Percentiles rank a stretch among this genome's conserved stretches.
Evolutionary conservation across 2,113 vertebrate genomes (phyloP).

Genomic region (Campylorhamphus procurvoides): DNA sequence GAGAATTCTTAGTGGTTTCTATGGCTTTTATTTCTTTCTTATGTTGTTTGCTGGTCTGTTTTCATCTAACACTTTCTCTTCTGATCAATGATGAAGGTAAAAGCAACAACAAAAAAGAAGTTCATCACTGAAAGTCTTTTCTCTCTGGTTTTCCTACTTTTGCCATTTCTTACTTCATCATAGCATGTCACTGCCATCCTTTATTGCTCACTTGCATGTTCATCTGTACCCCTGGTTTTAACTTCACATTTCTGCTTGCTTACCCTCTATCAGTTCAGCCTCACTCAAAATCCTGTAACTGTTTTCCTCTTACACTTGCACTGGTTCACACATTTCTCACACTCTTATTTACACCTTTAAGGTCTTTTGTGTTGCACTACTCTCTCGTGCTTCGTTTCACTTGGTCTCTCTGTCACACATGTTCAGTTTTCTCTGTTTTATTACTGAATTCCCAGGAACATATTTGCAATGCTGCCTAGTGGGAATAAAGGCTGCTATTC

Average conservation of each 20-base stretch:
- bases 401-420: neutral
- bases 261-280: neutral
- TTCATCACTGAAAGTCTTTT: neutral
- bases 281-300: neutral
- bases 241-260: neutral
- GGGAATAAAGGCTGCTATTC: neutral
- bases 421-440: conserved; percentile 25
- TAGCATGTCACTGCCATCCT: neutral
- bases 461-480: neutral
- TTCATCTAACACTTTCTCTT: neutral
- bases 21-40: neutral
- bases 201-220: neutral
- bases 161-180: neutral
- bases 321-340: neutral
- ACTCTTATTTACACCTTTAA: neutral
- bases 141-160: neutral
- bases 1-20: neutral
- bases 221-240: neutral
- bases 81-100: neutral
- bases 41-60: neutral
- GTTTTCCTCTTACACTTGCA: neutral
- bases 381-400: neutral
- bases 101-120: neutral
- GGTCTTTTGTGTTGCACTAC: neutral
- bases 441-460: neutral